A percentile compares a stretch with the other conserved stretches of the same genome.
Conservation (phyloP, 2,113 vertebrate species). For the Aramus guarauna region DNA sequence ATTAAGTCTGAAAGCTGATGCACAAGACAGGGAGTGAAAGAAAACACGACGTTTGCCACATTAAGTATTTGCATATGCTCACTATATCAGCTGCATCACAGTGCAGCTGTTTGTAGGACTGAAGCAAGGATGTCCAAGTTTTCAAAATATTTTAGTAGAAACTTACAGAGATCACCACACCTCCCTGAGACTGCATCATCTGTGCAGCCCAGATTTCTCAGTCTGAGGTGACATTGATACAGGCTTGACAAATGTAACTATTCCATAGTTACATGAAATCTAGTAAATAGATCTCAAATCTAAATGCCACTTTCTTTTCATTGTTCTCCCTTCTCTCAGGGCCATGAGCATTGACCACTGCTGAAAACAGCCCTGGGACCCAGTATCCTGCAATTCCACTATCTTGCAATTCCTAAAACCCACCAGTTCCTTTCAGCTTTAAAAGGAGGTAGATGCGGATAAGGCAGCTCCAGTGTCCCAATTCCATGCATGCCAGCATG, state of each 20-base stretch:
- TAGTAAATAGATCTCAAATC: background rate
- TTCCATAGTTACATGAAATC: background rate
- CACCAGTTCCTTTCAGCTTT: background rate
- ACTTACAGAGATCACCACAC: background rate
- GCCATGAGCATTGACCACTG: background rate
- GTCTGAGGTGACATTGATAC: background rate
- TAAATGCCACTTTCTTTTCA: background rate
- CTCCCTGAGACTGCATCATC: background rate
- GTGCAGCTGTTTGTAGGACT: background rate
- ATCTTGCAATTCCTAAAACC: background rate
- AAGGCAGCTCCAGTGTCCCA: background rate
- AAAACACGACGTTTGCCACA: background rate
- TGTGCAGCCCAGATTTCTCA: background rate
- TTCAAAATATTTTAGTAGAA: background rate
- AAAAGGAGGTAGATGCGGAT: background rate
- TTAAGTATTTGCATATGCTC: background rate
- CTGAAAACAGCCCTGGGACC: background rate
- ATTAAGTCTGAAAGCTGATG: background rate
- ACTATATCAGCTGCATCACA: background rate
- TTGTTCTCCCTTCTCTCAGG: background rate
- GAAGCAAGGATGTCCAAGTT: background rate
- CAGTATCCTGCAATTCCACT: background rate
- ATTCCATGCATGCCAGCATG: background rate
- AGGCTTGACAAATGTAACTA: background rate
- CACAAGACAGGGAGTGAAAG: background rate